phyloP scores from a whole-genome alignment of 2,797 vertebrate genomes.

The Urophycis tenuis region DNA sequence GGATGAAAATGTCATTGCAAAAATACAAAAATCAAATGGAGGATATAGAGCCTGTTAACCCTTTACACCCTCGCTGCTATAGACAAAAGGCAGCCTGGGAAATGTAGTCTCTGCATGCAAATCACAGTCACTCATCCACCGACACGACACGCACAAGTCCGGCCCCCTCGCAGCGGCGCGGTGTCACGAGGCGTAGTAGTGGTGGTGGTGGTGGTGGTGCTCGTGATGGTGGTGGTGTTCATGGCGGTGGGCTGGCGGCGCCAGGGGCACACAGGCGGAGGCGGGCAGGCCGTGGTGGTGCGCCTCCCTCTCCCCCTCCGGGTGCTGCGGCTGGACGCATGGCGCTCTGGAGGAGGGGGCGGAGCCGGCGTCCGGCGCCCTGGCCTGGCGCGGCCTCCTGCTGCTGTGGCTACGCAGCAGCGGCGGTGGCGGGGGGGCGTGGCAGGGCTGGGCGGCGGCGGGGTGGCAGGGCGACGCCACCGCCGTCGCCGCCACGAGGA shows the following conservation, averaged over 20 bases:
- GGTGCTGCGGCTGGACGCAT: slow-evolving; percentile 43
- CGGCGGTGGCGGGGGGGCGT: slow-evolving; percentile 48
- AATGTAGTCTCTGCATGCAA: not conserved
- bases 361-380: slow-evolving; percentile 63
- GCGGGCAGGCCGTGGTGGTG: slow-evolving; percentile 60
- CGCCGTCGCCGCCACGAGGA: too few species aligned
- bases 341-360: slow-evolving; percentile 65
- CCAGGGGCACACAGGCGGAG: slow-evolving; percentile 66
- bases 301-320: slow-evolving; percentile 66
- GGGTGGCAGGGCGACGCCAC: slow-evolving; percentile 41
- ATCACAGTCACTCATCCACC: not conserved
- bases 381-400: slow-evolving; percentile 79
- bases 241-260: slow-evolving; percentile 77
- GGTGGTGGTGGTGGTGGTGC: slow-evolving; percentile 88
- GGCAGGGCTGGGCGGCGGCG: slow-evolving; percentile 42
- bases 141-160: not conserved
- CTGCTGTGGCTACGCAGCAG: slow-evolving; percentile 72
- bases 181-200: slow-evolving; percentile 60
- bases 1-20: not conserved
- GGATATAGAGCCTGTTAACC: not conserved
- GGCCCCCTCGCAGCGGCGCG: not conserved
- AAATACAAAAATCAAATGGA: not conserved
- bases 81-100: not conserved
- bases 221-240: slow-evolving; percentile 87
- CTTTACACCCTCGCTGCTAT: not conserved